A percentile compares a stretch with the other conserved stretches of the same genome.
Evolutionary conservation across 2,797 vertebrate genomes (phyloP).

Genomic region (Benthosema pterotum): DNA sequence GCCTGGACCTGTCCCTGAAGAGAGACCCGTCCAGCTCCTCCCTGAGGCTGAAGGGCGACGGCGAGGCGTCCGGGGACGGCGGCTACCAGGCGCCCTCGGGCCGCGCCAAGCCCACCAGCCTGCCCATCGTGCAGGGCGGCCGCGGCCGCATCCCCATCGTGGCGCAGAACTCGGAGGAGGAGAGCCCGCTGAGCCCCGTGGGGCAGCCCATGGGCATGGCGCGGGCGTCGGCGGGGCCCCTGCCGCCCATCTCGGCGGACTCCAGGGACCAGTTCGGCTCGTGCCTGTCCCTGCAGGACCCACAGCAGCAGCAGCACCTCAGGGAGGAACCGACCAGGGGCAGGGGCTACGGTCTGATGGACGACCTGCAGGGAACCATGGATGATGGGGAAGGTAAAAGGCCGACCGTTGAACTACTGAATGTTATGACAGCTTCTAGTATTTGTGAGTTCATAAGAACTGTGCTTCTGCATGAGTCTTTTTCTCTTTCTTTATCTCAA

Average conservation of each 20-base stretch:
- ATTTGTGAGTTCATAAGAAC: conserved; percentile 18
- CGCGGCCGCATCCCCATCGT: conserved; percentile 97
- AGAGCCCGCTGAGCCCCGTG: conserved; percentile 97
- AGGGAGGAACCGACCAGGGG: conserved; percentile 94
- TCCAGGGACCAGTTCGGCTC: conserved; percentile 98
- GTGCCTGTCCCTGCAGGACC: conserved; percentile 91
- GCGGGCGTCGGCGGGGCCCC: conserved; percentile 93
- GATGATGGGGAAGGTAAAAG: conserved; percentile 99
- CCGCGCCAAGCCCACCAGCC: conserved; percentile 95
- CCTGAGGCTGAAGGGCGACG: conserved; percentile 92
- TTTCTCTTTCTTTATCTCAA: no score
- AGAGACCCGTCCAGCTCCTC: conserved; percentile 96
- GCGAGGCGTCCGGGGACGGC: conserved; percentile 87
- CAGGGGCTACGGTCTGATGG: conserved; percentile 93
- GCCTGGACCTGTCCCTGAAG: conserved; percentile 95
- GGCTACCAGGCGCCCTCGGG: conserved; percentile 90
- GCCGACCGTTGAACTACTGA: conserved; percentile 66
- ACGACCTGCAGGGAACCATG: conserved; percentile 98
- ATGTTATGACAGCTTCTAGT: conserved; percentile 60
- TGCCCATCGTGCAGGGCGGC: conserved; percentile 94
- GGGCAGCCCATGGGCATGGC: conserved; percentile 99
- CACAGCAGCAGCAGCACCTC: conserved; percentile 96
- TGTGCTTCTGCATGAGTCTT: conserved; percentile 52
- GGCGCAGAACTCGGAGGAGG: conserved; percentile 98
- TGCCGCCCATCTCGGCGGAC: conserved; percentile 98